Evolutionary conservation across 2,113 vertebrate genomes (phyloP).

Genomic region (Stercorarius parasiticus): DNA sequence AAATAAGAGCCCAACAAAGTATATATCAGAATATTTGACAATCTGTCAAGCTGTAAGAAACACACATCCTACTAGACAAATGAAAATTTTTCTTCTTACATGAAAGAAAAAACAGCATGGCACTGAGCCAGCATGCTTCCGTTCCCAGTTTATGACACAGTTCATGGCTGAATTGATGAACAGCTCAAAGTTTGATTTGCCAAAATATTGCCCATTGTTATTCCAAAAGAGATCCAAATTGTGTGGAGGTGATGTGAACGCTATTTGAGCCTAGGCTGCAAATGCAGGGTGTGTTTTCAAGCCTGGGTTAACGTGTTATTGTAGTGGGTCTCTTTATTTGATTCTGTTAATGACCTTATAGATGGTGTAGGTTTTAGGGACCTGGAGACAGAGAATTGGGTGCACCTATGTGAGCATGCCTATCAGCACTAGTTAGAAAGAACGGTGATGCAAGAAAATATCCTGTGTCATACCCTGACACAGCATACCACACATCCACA

Average conservation of each 20-base stretch:
- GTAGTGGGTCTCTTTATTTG: background rate
- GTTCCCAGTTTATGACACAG: background rate
- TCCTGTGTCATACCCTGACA: background rate
- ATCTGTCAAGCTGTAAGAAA: background rate
- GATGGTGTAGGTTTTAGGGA: background rate
- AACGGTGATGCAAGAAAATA: background rate
- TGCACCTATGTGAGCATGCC: background rate
- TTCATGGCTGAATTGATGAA: background rate
- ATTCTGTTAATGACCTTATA: background rate
- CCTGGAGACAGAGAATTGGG: background rate
- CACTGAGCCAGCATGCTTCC: background rate
- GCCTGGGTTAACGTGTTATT: background rate
- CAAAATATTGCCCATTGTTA: background rate
- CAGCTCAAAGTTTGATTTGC: background rate
- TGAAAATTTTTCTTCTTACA: background rate
- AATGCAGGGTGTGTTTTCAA: background rate
- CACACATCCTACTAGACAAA: background rate
- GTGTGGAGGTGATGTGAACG: background rate
- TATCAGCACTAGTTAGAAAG: background rate
- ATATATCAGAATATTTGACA: background rate
- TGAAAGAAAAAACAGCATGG: background rate
- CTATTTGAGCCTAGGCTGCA: background rate
- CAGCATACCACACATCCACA: fast-evolving
- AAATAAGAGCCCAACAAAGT: background rate
- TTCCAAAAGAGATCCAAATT: background rate